phyloP scores from a whole-genome alignment of 2,888 invertebrate genomes.

The Amiota minor region DNA sequence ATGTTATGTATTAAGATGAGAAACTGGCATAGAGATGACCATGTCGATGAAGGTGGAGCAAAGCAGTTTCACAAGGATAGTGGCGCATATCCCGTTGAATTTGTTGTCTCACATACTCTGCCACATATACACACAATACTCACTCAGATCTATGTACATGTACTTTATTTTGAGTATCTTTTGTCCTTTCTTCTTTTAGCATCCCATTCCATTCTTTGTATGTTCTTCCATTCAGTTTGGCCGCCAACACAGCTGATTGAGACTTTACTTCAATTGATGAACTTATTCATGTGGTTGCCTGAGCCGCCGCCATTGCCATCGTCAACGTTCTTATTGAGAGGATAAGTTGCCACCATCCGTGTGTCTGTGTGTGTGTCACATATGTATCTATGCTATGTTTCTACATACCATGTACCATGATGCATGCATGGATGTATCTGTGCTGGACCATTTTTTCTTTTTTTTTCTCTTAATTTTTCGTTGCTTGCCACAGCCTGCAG shows the following conservation, averaged over 20 bases:
- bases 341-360: not conserved
- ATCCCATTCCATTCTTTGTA: not conserved
- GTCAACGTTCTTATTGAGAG: not conserved
- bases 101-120: not conserved
- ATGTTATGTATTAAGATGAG: not conserved
- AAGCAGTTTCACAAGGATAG: not conserved
- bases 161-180: not conserved
- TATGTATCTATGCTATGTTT: not conserved
- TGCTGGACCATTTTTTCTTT: not conserved
- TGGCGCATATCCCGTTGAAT: not conserved
- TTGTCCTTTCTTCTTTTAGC: conserved; percentile 14
- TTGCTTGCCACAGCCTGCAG: conserved; percentile 40
- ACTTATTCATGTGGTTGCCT: conserved; percentile 42
- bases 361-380: conserved; percentile 2
- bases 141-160: not conserved
- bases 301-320: not conserved
- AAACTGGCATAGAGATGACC: not conserved
- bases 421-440: no score
- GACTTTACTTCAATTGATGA: conserved; percentile 65
- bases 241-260: conserved; percentile 52
- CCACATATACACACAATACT: not conserved
- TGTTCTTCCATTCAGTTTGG: not conserved
- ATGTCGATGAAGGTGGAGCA: not conserved
- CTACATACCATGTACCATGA: no score
- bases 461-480: not conserved